These are phyloP conservation scores for Ethmia dodecea DNA, from an alignment of 2,888 invertebrate species.

Conservation along the genomic window DNA sequence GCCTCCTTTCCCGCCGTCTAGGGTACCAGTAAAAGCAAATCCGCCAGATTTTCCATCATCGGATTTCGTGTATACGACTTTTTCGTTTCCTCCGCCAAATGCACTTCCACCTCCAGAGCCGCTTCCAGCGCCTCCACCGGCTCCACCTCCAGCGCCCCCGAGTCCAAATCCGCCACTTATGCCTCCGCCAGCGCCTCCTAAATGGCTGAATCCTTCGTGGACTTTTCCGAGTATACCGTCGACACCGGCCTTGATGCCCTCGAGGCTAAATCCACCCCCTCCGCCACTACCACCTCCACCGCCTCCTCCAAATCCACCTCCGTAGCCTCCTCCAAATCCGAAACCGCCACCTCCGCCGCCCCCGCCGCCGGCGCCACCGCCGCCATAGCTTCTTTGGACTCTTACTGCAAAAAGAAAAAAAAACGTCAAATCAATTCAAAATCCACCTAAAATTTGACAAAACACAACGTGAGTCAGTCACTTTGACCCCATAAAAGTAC, in stretches of 20 bases:
- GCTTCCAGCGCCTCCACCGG: constrained; percentile 25
- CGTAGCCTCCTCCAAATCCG: constrained; percentile 24
- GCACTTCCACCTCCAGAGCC: constrained; percentile 21
- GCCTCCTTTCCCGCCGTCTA: constrained; percentile 52
- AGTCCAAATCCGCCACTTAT: constrained; percentile 10
- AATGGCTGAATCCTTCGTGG: constrained; percentile 31
- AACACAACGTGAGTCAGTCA: background rate
- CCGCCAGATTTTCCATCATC: constrained; percentile 66
- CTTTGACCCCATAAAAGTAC: background rate
- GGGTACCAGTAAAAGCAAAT: constrained; percentile 56
- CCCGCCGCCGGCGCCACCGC: constrained; percentile 29
- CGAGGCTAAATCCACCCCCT: constrained; percentile 25
- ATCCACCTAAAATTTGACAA: background rate
- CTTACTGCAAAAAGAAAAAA: constrained; percentile 34
- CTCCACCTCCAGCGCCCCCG: constrained; percentile 32
- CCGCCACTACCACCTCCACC: constrained; percentile 22
- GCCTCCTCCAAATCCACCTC: constrained; percentile 19
- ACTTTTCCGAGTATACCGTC: constrained; percentile 44
- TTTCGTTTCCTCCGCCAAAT: constrained; percentile 33
- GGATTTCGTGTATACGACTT: constrained; percentile 52
- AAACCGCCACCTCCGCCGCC: constrained; percentile 30
- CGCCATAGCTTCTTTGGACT: constrained; percentile 42
- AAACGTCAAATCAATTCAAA: background rate
- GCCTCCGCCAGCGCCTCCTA: constrained; percentile 22
- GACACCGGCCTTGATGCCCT: constrained; percentile 40